These are phyloP conservation scores for Centropus unirufus DNA, from an alignment of 2,113 vertebrate genomes.

Conservation along the genomic window DNA sequence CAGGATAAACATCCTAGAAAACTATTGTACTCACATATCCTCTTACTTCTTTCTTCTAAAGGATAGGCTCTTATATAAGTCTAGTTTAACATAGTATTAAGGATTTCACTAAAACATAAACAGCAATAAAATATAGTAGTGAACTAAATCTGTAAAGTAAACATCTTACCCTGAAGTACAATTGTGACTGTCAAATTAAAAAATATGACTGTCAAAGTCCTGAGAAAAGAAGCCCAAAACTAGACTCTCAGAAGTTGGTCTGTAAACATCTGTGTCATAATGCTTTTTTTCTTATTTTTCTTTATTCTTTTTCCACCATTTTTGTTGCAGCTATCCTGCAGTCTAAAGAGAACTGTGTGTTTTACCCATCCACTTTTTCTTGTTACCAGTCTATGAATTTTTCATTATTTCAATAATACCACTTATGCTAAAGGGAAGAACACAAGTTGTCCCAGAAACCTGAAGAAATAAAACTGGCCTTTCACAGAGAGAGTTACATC, in stretches of 20 bases:
- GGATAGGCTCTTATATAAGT: not conserved
- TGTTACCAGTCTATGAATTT: not conserved
- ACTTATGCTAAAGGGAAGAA: not conserved
- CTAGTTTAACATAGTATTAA: not conserved
- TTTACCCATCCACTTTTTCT: not conserved
- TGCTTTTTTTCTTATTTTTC: not conserved
- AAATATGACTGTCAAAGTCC: not conserved
- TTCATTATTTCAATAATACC: not conserved
- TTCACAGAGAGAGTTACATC: not conserved
- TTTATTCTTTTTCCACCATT: not conserved
- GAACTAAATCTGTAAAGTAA: not conserved
- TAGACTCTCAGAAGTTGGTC: not conserved
- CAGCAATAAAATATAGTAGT: not conserved
- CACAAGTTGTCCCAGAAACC: not conserved
- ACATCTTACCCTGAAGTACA: slow-evolving; percentile 18
- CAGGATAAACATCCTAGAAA: not conserved
- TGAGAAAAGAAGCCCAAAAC: not conserved
- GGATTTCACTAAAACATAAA: not conserved
- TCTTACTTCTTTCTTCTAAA: not conserved
- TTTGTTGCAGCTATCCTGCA: not conserved
- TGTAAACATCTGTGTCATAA: not conserved
- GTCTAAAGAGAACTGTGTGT: not conserved
- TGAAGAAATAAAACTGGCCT: not conserved
- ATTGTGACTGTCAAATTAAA: not conserved
- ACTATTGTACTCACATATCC: not conserved